phyloP scores from a whole-genome alignment of 2,888 invertebrate species.

The Capitulum mitella region DNA sequence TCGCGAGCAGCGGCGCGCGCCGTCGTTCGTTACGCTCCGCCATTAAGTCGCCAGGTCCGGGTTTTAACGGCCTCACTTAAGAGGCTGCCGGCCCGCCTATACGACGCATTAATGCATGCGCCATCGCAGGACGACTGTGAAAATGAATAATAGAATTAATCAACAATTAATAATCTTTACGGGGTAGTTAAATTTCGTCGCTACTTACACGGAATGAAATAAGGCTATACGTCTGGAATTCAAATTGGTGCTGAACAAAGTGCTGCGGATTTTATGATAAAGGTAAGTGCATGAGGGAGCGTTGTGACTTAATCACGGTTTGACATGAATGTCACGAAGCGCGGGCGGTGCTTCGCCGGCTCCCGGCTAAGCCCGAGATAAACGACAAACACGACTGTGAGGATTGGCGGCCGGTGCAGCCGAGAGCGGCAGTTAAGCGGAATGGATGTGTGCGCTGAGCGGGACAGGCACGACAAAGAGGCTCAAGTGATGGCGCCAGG shows the following conservation, averaged over 20 bases:
- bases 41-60: background rate
- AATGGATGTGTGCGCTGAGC: background rate
- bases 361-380: background rate
- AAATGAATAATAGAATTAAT: slow-evolving; percentile 17
- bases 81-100: background rate
- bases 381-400: background rate
- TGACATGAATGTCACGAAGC: background rate
- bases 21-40: background rate
- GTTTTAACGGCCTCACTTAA: background rate
- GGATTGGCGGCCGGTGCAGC: background rate
- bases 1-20: too few relatives aligned
- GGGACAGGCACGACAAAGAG: background rate
- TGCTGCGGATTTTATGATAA: background rate
- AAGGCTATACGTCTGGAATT: background rate
- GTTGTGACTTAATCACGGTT: background rate
- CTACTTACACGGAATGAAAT: slow-evolving; percentile 10
- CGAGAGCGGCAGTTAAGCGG: background rate
- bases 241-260: background rate
- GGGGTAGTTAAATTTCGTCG: background rate
- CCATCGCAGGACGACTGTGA: background rate
- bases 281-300: background rate
- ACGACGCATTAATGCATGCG: slow-evolving; percentile 1
- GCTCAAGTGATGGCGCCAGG: background rate
- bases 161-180: slow-evolving; percentile 16
- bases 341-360: background rate